Percentiles rank a stretch among this genome's conserved stretches.
Evolutionary conservation across 2,888 invertebrate species (phyloP).

Genomic region (Chirona hameri): DNA sequence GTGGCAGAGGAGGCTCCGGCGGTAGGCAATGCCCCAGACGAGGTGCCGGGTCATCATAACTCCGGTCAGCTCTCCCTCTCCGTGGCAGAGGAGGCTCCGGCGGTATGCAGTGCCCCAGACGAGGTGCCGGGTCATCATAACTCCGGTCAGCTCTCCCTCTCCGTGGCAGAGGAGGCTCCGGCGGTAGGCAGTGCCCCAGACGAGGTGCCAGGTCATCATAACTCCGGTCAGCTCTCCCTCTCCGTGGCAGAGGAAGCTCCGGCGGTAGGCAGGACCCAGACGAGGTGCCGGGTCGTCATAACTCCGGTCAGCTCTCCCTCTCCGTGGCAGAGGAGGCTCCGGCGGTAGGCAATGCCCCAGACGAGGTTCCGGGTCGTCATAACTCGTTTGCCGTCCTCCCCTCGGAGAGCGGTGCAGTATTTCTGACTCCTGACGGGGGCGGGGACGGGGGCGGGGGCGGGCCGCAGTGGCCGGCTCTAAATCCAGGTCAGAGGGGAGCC

Average conservation of each 20-base stretch:
- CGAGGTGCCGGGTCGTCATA: not conserved
- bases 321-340: not conserved
- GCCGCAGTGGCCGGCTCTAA: not conserved
- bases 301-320: not conserved
- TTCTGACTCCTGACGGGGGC: not conserved
- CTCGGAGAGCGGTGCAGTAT: not conserved
- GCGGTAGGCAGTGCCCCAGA: too few relatives aligned
- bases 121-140: too few relatives aligned
- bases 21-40: too few relatives aligned
- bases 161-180: too few relatives aligned
- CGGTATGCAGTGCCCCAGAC: too few relatives aligned
- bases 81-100: too few relatives aligned
- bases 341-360: not conserved
- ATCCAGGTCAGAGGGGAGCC: not conserved
- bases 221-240: too few relatives aligned
- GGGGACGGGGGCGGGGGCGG: not conserved
- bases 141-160: too few relatives aligned
- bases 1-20: too few relatives aligned
- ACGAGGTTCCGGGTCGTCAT: not conserved
- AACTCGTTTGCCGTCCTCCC: not conserved
- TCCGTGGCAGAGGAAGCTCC: not conserved
- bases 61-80: too few relatives aligned
- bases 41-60: too few relatives aligned
- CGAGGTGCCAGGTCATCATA: too few relatives aligned
- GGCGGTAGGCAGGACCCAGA: not conserved